Percentiles rank a stretch among this genome's conserved stretches.
These are phyloP conservation scores for Oligia strigilis DNA, from an alignment of 2,888 invertebrate species.

Conservation along the genomic window DNA sequence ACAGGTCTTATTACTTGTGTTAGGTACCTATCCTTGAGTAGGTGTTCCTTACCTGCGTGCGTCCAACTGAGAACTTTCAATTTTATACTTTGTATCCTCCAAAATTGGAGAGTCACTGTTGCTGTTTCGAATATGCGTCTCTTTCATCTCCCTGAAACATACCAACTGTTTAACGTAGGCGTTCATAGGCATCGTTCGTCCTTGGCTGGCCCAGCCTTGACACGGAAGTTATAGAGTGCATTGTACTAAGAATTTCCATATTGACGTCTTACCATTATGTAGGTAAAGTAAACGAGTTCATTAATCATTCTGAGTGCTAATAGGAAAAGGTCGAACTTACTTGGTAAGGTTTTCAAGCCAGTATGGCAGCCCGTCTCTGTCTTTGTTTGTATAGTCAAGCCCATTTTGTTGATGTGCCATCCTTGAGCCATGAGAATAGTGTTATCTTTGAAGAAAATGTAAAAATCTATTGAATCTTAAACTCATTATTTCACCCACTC, in stretches of 20 bases:
- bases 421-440: constrained; percentile 81
- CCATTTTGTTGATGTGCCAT: constrained; percentile 85
- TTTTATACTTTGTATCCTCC: constrained; percentile 69
- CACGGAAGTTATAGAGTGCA: constrained; percentile 71
- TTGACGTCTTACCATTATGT: constrained; percentile 67
- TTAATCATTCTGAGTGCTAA: constrained; percentile 72
- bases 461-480: constrained; percentile 48
- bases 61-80: constrained; percentile 73
- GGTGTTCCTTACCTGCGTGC: constrained; percentile 72
- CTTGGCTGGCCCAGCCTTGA: constrained; percentile 74
- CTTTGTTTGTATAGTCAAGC: constrained; percentile 78
- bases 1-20: neutral
- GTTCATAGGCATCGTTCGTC: constrained; percentile 18
- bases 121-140: constrained; percentile 82
- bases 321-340: constrained; percentile 72
- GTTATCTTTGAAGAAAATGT: constrained; percentile 59
- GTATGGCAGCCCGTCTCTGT: constrained; percentile 77
- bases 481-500: constrained; percentile 57
- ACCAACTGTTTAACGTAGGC: constrained; percentile 24
- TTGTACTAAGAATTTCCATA: constrained; percentile 69
- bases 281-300: constrained; percentile 60
- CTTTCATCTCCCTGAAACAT: constrained; percentile 85
- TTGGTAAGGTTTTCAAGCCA: constrained; percentile 88
- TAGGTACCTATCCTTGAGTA: neutral
- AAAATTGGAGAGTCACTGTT: constrained; percentile 71